A percentile compares a stretch with the other conserved stretches of the same genome.
Evolutionary conservation across 2,113 vertebrate genomes (phyloP).

Genomic region (Mustelus asterias): DNA sequence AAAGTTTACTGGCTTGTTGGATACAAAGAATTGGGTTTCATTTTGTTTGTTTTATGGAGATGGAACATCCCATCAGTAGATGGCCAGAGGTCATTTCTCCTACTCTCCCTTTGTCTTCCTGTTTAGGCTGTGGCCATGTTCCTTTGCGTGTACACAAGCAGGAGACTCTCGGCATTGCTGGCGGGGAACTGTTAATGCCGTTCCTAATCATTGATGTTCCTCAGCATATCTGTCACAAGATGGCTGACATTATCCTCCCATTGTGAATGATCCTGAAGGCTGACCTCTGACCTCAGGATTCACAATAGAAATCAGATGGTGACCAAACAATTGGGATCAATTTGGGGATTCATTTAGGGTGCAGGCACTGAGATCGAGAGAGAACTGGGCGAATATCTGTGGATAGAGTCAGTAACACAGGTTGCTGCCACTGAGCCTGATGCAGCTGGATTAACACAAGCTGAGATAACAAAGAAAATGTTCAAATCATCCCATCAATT

Average conservation of each 20-base stretch:
- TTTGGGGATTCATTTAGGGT: neutral
- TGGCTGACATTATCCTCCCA: neutral
- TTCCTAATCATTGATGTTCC: neutral
- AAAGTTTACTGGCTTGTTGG: neutral
- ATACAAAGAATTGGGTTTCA: neutral
- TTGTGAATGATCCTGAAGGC: neutral
- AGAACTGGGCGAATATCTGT: neutral
- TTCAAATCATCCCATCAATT: neutral
- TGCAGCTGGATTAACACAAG: neutral
- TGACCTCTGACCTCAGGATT: neutral
- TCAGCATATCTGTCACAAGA: neutral
- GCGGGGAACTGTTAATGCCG: neutral
- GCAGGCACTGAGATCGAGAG: neutral
- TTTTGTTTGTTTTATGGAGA: neutral
- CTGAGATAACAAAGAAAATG: neutral
- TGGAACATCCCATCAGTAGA: neutral
- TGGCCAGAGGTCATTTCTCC: neutral
- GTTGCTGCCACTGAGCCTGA: neutral
- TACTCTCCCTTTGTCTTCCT: neutral
- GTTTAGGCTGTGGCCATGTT: neutral
- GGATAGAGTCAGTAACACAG: neutral
- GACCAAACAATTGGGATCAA: neutral
- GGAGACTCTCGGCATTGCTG: neutral
- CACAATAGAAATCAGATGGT: neutral
- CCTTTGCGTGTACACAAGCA: neutral